Evolutionary conservation across 2,888 invertebrate genomes (phyloP).

Genomic region (Callyntrura guangdongensis): DNA sequence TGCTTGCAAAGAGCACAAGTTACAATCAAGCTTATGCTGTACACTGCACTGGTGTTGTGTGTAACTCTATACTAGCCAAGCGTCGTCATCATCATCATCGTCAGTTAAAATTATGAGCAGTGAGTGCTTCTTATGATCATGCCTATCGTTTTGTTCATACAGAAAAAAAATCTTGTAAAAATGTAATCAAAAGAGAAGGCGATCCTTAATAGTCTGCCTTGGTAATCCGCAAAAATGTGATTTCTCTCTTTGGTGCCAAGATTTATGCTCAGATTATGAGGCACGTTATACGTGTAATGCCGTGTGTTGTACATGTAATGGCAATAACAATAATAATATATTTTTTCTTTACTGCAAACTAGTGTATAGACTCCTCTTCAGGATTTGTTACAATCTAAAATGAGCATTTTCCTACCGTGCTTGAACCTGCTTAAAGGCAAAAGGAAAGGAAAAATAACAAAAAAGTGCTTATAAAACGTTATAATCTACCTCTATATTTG

Average conservation of each 20-base stretch:
- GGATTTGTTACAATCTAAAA: neutral
- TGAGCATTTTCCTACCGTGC: neutral
- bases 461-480: neutral
- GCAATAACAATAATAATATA: conserved; percentile 70
- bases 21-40: conserved; percentile 26
- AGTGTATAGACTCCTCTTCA: conserved; percentile 24
- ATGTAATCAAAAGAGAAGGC: conserved; percentile 61
- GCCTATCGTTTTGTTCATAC: conserved; percentile 35
- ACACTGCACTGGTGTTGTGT: too few relatives aligned
- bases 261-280: conserved; percentile 78
- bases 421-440: neutral
- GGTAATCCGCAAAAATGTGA: conserved; percentile 78
- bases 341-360: neutral
- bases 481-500: neutral
- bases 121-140: conserved; percentile 36
- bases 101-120: conserved; percentile 39
- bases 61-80: conserved; percentile 37
- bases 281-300: conserved; percentile 72
- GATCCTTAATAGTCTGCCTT: conserved; percentile 76
- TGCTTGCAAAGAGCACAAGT: conserved; percentile 48
- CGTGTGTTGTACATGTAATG: conserved; percentile 68
- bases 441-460: neutral
- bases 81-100: conserved; percentile 37
- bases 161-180: conserved; percentile 34
- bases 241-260: conserved; percentile 79